These are phyloP conservation scores for Callyntrura sp. DNA, from an alignment of 2,888 invertebrate species.

Conservation along the genomic window DNA sequence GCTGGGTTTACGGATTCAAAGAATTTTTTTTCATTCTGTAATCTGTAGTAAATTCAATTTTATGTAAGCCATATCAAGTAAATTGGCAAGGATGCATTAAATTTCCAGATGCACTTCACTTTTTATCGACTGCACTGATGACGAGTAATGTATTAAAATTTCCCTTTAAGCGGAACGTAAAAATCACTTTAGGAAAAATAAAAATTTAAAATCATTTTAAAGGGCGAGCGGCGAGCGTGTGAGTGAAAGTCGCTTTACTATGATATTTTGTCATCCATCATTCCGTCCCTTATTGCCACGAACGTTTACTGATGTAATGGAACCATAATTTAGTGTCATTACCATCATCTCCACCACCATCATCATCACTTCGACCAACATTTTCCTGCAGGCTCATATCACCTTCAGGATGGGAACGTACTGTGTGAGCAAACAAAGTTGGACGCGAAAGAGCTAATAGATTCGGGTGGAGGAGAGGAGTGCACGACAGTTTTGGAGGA, in stretches of 20 bases:
- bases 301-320: conserved; percentile 58
- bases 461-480: conserved; percentile 63
- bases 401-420: conserved; percentile 67
- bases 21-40: conserved; percentile 9
- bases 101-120: conserved; percentile 34
- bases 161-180: conserved; percentile 13
- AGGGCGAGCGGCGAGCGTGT: background rate
- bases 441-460: conserved; percentile 67
- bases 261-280: conserved; percentile 19
- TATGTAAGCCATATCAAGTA: conserved; percentile 21
- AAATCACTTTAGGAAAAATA: background rate
- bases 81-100: conserved; percentile 43
- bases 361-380: conserved; percentile 63
- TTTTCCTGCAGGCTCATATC: conserved; percentile 48
- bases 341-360: conserved; percentile 78
- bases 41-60: conserved; percentile 42
- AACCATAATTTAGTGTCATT: conserved; percentile 73
- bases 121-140: background rate
- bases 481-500: conserved; percentile 49
- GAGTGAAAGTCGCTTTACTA: background rate
- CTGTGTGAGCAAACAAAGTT: conserved; percentile 69
- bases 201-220: too few relatives aligned
- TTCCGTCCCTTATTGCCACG: conserved; percentile 71
- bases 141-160: conserved; percentile 1
- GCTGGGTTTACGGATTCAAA: background rate